Base-by-base conservation (phyloP, 2,888 invertebrate species). In the Pseudeuparius sepicola region DNA sequence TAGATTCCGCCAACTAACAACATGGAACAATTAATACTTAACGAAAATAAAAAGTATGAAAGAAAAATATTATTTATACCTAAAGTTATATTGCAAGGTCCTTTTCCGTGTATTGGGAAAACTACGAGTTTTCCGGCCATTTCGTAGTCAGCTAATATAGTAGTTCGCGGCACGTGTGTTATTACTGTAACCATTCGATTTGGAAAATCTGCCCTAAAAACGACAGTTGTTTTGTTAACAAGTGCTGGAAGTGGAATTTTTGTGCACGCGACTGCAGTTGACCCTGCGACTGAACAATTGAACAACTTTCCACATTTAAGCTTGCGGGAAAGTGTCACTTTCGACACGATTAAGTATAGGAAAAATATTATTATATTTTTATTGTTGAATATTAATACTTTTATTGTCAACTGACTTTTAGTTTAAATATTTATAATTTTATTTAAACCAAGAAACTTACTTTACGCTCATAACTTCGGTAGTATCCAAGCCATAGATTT, bases 51-150 rank as follows among this genome's bases (percentile, higher is more conserved):
- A 13, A 26, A 3, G 24, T n/a, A 7, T n/a, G n/a, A n/a, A n/a
- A n/a, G n/a, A n/a, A n/a, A 38, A 37, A 20, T 4, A 36, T 25
- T 6, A 16, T 18, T 35, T 41, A 44, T 45, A 50, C 49, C 25
- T 14, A 48, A 34, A 1, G 52, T 54, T 5, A 58, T 44, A 34
- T 53, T 52, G 4, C 48, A 44, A 3, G 48, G 51, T 11, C 57
- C 59, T 5, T 47, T 36, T 34, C 59, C 58, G 23, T 38, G 41
- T 24, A 59, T 52, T 1, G 59, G 56, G 14, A 60, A 31, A 15
- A 58, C 43, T 11, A 59, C 36, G 31, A 59, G 48, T 36, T 45
- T 48, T 4, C 59, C 59, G 17, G 49, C 47, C 4, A 57, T 50
- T 7, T 51, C 47, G 31, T 57, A 59, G n/a, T 44, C 15, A 3